phyloP scores from a whole-genome alignment of 2,797 vertebrate species.

The Cossypha dichroa region DNA sequence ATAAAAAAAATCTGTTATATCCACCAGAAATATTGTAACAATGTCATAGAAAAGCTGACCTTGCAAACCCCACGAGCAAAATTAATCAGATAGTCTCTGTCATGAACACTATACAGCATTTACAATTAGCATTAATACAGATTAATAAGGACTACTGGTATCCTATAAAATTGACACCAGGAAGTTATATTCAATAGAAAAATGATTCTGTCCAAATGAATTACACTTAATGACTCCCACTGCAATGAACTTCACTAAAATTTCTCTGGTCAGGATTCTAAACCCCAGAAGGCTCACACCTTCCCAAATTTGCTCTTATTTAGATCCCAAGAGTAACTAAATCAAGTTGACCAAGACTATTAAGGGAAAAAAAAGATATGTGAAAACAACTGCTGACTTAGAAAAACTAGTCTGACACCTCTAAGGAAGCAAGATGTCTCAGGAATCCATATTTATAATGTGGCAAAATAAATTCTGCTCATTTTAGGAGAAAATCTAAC shows the following conservation, averaged over 20 bases:
- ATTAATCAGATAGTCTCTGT: background rate
- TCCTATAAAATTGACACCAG: background rate
- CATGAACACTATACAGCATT: background rate
- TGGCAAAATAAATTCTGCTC: background rate
- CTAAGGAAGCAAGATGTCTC: background rate
- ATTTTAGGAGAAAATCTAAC: background rate
- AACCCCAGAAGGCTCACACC: background rate
- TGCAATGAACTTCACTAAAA: background rate
- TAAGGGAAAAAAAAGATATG: background rate
- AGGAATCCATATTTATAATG: background rate
- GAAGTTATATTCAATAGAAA: background rate
- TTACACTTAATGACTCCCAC: background rate
- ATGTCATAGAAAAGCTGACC: background rate
- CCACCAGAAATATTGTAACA: background rate
- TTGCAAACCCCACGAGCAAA: background rate
- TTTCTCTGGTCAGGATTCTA: background rate
- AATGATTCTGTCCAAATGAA: background rate
- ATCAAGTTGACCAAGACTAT: background rate
- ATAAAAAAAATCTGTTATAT: background rate
- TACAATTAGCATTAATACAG: background rate
- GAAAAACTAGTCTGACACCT: background rate
- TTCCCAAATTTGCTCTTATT: background rate
- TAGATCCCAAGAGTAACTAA: background rate
- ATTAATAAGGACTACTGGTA: background rate
- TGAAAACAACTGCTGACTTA: background rate